phyloP scores from a whole-genome alignment of 1,140 invertebrate genomes.

The Papilio dardanus region DNA sequence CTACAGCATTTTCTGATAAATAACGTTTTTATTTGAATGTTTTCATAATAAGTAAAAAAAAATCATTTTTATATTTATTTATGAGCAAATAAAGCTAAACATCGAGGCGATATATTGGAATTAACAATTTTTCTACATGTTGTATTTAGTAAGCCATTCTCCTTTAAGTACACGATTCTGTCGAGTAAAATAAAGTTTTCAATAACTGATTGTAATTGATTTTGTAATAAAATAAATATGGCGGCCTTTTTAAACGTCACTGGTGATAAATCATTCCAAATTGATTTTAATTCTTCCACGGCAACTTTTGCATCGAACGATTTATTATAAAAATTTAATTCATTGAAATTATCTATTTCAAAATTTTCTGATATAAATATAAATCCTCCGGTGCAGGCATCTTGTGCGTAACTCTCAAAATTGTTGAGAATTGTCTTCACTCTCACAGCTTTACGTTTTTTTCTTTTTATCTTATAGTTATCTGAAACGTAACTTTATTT shows the following conservation, averaged over 20 bases:
- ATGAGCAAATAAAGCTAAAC: slow-evolving; percentile 81
- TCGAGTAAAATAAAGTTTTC: slow-evolving; percentile 88
- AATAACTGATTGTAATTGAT: slow-evolving; percentile 82
- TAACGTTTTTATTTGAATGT: not conserved
- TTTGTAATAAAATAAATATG: slow-evolving; percentile 68
- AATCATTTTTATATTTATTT: slow-evolving; percentile 48
- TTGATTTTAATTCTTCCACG: slow-evolving; percentile 51
- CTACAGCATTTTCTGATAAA: no score
- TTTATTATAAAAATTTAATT: not conserved
- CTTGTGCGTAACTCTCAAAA: slow-evolving; percentile 81
- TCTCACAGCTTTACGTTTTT: slow-evolving; percentile 83
- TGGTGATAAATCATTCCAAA: slow-evolving; percentile 64
- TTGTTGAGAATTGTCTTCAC: slow-evolving; percentile 77
- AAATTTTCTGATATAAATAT: slow-evolving; percentile 45
- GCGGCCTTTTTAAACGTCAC: slow-evolving; percentile 76
- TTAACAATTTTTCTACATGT: slow-evolving; percentile 83
- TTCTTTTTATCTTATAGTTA: slow-evolving; percentile 80
- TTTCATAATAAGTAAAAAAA: not conserved
- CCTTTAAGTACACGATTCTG: slow-evolving; percentile 85
- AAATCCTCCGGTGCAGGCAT: slow-evolving; percentile 70
- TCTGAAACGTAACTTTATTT: slow-evolving; percentile 73
- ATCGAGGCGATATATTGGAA: slow-evolving; percentile 83
- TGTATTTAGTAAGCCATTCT: slow-evolving; percentile 80
- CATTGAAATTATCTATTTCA: slow-evolving; percentile 7
- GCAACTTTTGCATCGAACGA: slow-evolving; percentile 19